Evolutionary conservation across 2,113 vertebrate genomes (phyloP), one percentile per base, ranked within the genome.

Genomic region (Hymenochirus boettgeri): DNA sequence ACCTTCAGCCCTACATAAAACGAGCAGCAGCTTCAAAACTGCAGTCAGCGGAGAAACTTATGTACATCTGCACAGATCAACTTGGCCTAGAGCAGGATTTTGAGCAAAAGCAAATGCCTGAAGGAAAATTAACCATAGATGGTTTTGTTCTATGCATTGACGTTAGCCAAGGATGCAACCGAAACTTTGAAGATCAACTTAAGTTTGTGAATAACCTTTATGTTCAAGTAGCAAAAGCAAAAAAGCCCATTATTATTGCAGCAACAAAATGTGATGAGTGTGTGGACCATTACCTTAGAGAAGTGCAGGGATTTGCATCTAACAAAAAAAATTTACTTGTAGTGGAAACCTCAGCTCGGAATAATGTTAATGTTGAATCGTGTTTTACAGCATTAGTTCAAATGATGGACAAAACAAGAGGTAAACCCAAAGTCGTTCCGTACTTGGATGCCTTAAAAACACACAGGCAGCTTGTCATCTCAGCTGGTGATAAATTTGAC

Each of bases 21-120:
- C 87, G 94, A 70, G 94, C 95, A 65, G 97, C 96, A 39, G 84
- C 89, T 21, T 87, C 91, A 69, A 99, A 99, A 88, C 86, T 99
- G 57, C 94, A 97, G 83, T 99, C 96, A 9, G 95, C 96, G 54
- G 96, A 99, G 82, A 99, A 99, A 82, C 82, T 99, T 2, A 99
- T 99, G 97, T 99, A 99, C 79, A 99, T 99, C 91, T 99, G 97
- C 88, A 99, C 97, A 73, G 97, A 99, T 87, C 97, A 99, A 56
- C 91, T 99, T 13, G 96, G 96, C 81, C 82, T 99, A 80, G 96
- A 99, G 80, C 96, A 99, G 89, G 97, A 99, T 85, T 99, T 99
- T 75, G 97, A 99, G 76, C 96, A 99, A 83, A 98, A 97, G 79
- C 96, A 99, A 81, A 99, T 99, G 97, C 94, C 96, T 21, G 97